Base-by-base conservation (phyloP, 2,113 vertebrate genomes). In the Cephalopterus ornatus region DNA sequence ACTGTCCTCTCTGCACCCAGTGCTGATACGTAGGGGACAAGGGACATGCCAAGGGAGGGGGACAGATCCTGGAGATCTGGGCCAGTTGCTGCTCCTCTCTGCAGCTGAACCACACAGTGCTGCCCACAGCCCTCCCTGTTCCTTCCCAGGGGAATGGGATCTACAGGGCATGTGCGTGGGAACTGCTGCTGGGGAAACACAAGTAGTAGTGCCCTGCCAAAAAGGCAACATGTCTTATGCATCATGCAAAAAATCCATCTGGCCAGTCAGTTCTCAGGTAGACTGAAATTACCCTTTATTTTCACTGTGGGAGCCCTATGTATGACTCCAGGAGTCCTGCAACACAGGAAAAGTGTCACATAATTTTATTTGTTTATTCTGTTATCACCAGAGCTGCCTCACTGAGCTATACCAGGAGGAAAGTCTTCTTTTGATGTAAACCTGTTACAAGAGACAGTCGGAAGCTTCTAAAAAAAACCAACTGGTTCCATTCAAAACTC, bases 51-150 rank as follows among this genome's bases (percentile, higher is more conserved):
- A 28, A 42, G 35, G 37, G 17, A 83, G 8, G 15, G 9, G 3
- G 5, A 61, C 1, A 0, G 10, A 19, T n/a, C 28, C 27, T 52
- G 32, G 4, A 33, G 32, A 35, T 22, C 21, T 0, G 1, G 50
- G 7, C 12, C 66, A 73, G 44, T 23, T 4, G 2, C 27, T 46
- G 30, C 27, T 85, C 28, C 26, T 14, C 22, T 27, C 50, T 42
- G 22, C 30, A 47, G 33, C 16, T 7, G 2, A 3, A 42, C 28
- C 30, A 61, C 3, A 2, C 2, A 8, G 23, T 1, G 4, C 33
- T 47, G 8, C 59, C 44, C 7, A 2, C 19, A 53, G 22, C 32
- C 42, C 44, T 53, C 33, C 30, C 26, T 65, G 42, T 1, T 1
- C 21, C 28, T 56, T 63, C 41, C 16, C n/a, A 2, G 1, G 37